Percentiles rank a stretch among this genome's conserved stretches.
phyloP scores from a whole-genome alignment of 2,113 vertebrate species.

The Larimichthys polyactis region DNA sequence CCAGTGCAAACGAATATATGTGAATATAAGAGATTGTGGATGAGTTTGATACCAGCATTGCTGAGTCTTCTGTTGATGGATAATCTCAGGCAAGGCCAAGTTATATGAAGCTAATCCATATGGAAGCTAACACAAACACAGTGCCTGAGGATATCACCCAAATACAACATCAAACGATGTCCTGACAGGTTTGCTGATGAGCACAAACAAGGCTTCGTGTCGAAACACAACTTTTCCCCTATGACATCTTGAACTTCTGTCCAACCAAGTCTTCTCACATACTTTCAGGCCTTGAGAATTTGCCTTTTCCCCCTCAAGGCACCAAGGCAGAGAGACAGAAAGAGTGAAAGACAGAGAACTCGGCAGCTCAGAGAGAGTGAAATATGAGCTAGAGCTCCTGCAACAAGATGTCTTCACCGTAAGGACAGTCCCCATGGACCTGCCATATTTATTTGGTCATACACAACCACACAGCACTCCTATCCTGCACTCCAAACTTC shows the following conservation, averaged over 20 bases:
- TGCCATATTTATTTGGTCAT: slow-evolving; percentile 59
- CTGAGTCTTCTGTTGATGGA: slow-evolving; percentile 55
- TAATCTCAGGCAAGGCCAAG: slow-evolving; percentile 57
- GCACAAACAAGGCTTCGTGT: slow-evolving; percentile 85
- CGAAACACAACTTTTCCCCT: slow-evolving; percentile 82
- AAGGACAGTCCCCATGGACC: slow-evolving; percentile 53
- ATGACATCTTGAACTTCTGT: slow-evolving; percentile 85
- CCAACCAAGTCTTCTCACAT: slow-evolving; percentile 82
- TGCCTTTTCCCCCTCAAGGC: slow-evolving; percentile 76
- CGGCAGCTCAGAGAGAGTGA: slow-evolving; percentile 77
- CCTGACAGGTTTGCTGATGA: slow-evolving; percentile 86
- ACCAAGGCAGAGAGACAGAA: slow-evolving; percentile 71
- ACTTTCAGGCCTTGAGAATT: slow-evolving; percentile 81
- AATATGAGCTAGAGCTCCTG: slow-evolving; percentile 73
- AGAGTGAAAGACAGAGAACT: slow-evolving; percentile 77
- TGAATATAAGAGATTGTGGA: slow-evolving; percentile 4
- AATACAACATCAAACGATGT: slow-evolving; percentile 81
- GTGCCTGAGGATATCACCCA: slow-evolving; percentile 77
- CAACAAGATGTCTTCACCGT: slow-evolving; percentile 57
- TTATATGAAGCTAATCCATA: slow-evolving; percentile 82
- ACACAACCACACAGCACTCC: slow-evolving; percentile 23
- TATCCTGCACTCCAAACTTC: slow-evolving; percentile 64
- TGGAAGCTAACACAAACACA: slow-evolving; percentile 81
- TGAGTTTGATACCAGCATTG: slow-evolving; percentile 38
- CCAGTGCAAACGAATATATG: not conserved